Conservation (phyloP, 2,888 invertebrate species). For the Napeogenes sylphis region DNA sequence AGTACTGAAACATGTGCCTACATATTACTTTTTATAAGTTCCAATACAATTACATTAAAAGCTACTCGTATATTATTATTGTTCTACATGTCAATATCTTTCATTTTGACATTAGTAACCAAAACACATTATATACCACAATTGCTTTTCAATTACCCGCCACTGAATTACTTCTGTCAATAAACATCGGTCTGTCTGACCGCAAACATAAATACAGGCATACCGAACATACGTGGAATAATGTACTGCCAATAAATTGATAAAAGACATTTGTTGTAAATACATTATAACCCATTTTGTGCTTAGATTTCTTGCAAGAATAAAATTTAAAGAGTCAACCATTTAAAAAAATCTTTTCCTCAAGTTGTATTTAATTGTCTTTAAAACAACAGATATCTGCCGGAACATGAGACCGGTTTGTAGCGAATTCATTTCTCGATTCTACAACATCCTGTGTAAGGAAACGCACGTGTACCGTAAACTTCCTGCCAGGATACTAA, state of each 20-base stretch:
- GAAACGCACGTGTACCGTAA: conserved; percentile 70
- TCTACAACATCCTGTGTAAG: conserved; percentile 74
- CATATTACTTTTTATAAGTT: no score
- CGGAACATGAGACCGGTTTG: conserved; percentile 19
- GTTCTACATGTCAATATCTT: no score
- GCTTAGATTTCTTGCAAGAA: no score
- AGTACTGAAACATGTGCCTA: no score
- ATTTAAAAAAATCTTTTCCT: no score
- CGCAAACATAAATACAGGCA: conserved; percentile 13
- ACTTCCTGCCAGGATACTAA: conserved; percentile 55
- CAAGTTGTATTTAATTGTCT: conserved; percentile 1
- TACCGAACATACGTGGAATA: not conserved
- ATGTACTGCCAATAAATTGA: no score
- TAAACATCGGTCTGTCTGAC: conserved; percentile 18
- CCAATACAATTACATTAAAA: no score
- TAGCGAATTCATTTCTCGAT: conserved; percentile 47
- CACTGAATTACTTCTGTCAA: conserved; percentile 22
- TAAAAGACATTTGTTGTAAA: no score
- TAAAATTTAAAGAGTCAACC: no score
- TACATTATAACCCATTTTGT: no score
- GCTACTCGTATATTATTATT: no score
- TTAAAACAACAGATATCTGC: conserved; percentile 11
- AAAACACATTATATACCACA: conserved; percentile 30
- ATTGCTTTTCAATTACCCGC: conserved; percentile 32
- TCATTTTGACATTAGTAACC: conserved; percentile 18